Conservation (phyloP, 2,888 invertebrate genomes). For the Drosophila multiciliata region DNA sequence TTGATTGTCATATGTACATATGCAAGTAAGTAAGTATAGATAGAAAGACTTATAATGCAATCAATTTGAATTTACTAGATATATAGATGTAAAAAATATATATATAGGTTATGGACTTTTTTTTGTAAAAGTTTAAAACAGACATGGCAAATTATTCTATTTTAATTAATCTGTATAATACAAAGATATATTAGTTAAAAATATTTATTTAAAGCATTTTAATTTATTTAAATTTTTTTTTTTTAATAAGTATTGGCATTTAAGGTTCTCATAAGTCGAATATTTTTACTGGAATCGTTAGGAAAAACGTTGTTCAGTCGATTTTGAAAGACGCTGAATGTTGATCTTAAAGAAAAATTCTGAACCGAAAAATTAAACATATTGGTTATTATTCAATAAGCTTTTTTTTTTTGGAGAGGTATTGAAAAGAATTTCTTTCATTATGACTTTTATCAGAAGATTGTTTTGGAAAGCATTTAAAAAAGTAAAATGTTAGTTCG, state of each 20-base stretch:
- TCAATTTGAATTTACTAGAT: slow-evolving; percentile 12
- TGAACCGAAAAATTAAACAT: not conserved
- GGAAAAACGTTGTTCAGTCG: not conserved
- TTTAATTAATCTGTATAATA: slow-evolving; percentile 8
- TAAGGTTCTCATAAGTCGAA: not conserved
- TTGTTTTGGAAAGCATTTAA: not conserved
- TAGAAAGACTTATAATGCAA: slow-evolving; percentile 34
- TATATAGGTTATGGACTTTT: slow-evolving; percentile 13
- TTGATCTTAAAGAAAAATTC: not conserved
- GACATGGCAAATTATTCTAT: slow-evolving; percentile 12
- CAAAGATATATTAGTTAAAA: slow-evolving; percentile 16
- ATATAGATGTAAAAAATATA: slow-evolving; percentile 1
- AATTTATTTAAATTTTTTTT: not conserved
- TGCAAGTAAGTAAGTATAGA: slow-evolving; percentile 21
- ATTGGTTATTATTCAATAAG: not conserved
- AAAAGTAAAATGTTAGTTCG: not conserved
- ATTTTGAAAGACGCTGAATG: not conserved
- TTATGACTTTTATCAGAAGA: not conserved
- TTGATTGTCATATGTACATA: slow-evolving; percentile 38
- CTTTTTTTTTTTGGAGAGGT: not conserved
- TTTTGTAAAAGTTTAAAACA: slow-evolving; percentile 3
- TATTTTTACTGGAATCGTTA: not conserved
- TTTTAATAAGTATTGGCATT: not conserved
- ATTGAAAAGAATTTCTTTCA: not conserved
- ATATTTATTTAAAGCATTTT: slow-evolving; percentile 16